Percentiles rank a stretch among this genome's conserved stretches.
Evolutionary conservation across 1,140 invertebrate genomes (phyloP).

Genomic region (Spodoptera litura): DNA sequence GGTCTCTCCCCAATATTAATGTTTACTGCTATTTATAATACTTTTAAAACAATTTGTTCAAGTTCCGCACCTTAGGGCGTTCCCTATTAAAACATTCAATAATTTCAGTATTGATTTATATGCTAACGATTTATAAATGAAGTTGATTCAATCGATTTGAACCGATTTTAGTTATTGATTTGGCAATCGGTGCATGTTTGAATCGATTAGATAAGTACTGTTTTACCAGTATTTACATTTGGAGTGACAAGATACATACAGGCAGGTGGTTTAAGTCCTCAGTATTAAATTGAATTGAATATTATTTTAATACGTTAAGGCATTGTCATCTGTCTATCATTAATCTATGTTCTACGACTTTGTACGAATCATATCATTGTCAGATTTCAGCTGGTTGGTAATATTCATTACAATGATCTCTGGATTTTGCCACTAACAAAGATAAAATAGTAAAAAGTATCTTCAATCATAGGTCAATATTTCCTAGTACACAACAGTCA

Average conservation of each 20-base stretch:
- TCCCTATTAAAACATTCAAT: slow-evolving; percentile 30
- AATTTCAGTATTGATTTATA: slow-evolving; percentile 25
- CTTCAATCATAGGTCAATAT: too few species aligned
- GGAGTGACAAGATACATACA: not conserved
- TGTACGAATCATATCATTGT: too few species aligned
- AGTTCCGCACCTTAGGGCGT: slow-evolving; percentile 36
- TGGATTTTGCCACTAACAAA: too few species aligned
- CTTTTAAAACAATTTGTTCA: slow-evolving; percentile 29
- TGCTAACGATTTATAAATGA: slow-evolving; percentile 34
- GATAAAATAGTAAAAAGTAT: too few species aligned
- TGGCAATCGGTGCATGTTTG: slow-evolving; percentile 6
- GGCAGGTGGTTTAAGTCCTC: too few species aligned
- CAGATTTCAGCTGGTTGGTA: too few species aligned
- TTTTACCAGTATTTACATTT: not conserved
- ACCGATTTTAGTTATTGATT: slow-evolving; percentile 8
- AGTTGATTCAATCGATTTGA: slow-evolving; percentile 5
- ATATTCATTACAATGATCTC: too few species aligned
- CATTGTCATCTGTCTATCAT: too few species aligned
- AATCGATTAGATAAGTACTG: slow-evolving; percentile 1
- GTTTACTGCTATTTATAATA: slow-evolving; percentile 12
- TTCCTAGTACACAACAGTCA: too few species aligned
- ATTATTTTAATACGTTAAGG: too few species aligned
- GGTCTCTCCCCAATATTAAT: slow-evolving; percentile 23
- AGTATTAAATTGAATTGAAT: too few species aligned
- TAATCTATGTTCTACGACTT: too few species aligned